Conservation (phyloP, 2,888 invertebrate species). For the Acleris sparsana region DNA sequence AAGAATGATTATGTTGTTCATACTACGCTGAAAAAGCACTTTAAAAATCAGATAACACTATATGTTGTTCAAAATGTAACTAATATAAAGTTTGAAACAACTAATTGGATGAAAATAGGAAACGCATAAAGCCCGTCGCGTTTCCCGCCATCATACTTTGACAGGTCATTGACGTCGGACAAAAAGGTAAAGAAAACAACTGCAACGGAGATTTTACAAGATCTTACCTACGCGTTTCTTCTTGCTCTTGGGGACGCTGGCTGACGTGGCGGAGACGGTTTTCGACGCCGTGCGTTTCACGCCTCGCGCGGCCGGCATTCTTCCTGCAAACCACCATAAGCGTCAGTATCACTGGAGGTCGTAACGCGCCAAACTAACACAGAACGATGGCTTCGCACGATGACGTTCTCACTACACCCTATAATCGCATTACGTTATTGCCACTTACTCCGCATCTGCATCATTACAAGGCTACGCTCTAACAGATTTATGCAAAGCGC, state of each 20-base stretch:
- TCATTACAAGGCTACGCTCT: slow-evolving; percentile 73
- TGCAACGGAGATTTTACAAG: slow-evolving; percentile 51
- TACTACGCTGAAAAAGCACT: not conserved
- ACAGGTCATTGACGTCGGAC: slow-evolving; percentile 81
- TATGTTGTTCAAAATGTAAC: not conserved
- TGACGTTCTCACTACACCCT: slow-evolving; percentile 70
- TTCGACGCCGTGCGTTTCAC: slow-evolving; percentile 79
- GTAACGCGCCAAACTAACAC: slow-evolving; percentile 70
- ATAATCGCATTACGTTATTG: slow-evolving; percentile 71
- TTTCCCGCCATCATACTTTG: slow-evolving; percentile 81
- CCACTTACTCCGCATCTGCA: slow-evolving; percentile 65
- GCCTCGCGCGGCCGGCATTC: slow-evolving; percentile 81
- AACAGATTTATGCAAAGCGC: slow-evolving; percentile 74
- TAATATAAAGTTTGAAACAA: slow-evolving; percentile 40
- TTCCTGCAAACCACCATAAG: slow-evolving; percentile 78
- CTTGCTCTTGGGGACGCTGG: slow-evolving; percentile 74
- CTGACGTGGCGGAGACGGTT: slow-evolving; percentile 61
- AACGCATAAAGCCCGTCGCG: slow-evolving; percentile 49
- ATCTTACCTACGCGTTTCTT: slow-evolving; percentile 79
- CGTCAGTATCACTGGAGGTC: slow-evolving; percentile 70
- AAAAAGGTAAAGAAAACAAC: slow-evolving; percentile 79
- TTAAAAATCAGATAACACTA: not conserved
- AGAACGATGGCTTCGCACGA: slow-evolving; percentile 59
- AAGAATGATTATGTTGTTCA: not conserved
- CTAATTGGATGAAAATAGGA: slow-evolving; percentile 47